Base-by-base conservation (phyloP, 2,113 vertebrate species). In the Anhinga anhinga region DNA sequence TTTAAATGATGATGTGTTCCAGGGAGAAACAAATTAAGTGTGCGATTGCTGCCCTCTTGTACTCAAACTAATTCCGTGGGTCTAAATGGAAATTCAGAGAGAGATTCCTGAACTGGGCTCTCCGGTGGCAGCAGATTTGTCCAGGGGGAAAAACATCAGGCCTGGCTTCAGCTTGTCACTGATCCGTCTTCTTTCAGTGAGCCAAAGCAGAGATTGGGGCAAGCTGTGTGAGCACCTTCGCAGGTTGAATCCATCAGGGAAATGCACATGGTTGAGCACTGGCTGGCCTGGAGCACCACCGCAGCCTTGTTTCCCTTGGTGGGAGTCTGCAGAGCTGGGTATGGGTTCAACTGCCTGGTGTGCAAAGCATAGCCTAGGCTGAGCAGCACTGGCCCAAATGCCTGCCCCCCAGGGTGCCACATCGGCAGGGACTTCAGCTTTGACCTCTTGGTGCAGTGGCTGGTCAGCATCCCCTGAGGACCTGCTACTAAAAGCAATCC, bases 1-100 rank as follows among this genome's bases (percentile, higher is more conserved):
- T 89, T 91, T 76, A 84, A 87, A 92, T 32, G 30, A 58, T 47
- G 25, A 61, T 86, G 56, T 86, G 63, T 89, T 81, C 69, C 91
- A 91, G 84, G 50, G 55, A 62, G 36, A 95, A 86, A 86, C 67
- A 93, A 93, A 96, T 97, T 70, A 80, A 89, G 58, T 66, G 83
- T 0, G 0, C 3, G 7, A 29, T 49, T 3, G 21, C 74, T 88
- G 53, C 52, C 71, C 58, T 95, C 65, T 85, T 82, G 53, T 82
- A 88, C 44, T 69, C 34, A 71, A 16, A 78, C 38, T 87, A 71
- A 59, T 95, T 92, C 49, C 82, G 49, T 80, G 62, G 7, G n/a
- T 79, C 40, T 72, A 72, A 76, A 56, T 52, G 71, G 71, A 82
- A 95, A 65, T 34, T 55, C 2, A 2, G 76, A 91, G 47, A 59